Percentiles rank a stretch among this genome's conserved stretches.
Conservation (phyloP, 2,797 vertebrate genomes). For the Austrolebias charrua region DNA sequence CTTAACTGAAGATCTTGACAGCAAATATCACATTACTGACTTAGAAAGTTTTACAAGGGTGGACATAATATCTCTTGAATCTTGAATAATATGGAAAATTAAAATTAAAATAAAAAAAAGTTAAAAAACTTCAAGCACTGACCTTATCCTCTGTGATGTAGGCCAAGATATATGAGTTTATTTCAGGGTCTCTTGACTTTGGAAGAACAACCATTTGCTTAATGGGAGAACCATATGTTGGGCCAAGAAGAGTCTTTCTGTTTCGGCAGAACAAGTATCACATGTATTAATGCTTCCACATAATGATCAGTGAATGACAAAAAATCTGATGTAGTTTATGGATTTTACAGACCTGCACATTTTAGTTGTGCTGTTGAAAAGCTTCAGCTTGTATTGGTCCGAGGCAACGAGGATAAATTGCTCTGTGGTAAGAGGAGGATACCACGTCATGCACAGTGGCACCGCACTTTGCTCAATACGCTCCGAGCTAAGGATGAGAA, state of each 20-base stretch:
- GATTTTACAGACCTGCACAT: slow-evolving; percentile 87
- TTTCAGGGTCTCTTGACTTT: slow-evolving; percentile 26
- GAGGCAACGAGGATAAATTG: slow-evolving; percentile 87
- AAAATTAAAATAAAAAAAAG: not conserved
- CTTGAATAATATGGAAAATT: not conserved
- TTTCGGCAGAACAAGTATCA: slow-evolving; percentile 25
- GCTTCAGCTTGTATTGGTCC: slow-evolving; percentile 90
- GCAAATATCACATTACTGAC: not conserved
- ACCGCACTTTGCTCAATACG: slow-evolving; percentile 83
- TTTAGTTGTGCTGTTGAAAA: slow-evolving; percentile 88
- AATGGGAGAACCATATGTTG: slow-evolving; percentile 85
- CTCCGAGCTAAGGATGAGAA: slow-evolving; percentile 79
- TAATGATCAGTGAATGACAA: slow-evolving; percentile 4
- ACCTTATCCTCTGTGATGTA: slow-evolving; percentile 92
- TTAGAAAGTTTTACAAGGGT: too few species aligned
- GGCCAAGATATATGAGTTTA: slow-evolving; percentile 77
- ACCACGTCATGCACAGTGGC: slow-evolving; percentile 89
- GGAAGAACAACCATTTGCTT: slow-evolving; percentile 85
- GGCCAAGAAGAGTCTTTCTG: slow-evolving; percentile 89
- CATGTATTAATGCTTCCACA: slow-evolving; percentile 1
- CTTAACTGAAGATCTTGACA: not conserved
- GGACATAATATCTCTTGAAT: too few species aligned
- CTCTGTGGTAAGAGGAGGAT: slow-evolving; percentile 85
- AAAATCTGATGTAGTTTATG: slow-evolving; percentile 7
- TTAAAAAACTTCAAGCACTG: slow-evolving; percentile 18